Conservation (phyloP, 2,888 invertebrate genomes). For the Therioaphis trifolii region DNA sequence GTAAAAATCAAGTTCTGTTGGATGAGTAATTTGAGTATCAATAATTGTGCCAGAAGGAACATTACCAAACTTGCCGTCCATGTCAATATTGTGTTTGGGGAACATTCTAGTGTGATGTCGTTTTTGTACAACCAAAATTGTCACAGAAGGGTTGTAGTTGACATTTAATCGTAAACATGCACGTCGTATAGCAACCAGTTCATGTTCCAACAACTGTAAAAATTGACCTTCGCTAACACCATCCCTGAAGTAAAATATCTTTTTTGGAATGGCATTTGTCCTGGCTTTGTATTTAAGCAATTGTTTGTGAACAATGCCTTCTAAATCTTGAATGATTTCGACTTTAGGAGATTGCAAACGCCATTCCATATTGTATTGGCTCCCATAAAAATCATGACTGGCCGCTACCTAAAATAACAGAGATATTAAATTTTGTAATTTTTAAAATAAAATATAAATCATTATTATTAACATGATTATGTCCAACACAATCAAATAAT, state of each 20-base stretch:
- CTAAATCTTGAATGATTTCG: slow-evolving; percentile 82
- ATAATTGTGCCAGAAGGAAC: slow-evolving; percentile 90
- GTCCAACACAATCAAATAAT: too few species aligned
- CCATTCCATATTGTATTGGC: slow-evolving; percentile 80
- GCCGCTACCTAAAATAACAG: slow-evolving; percentile 75
- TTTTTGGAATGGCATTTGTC: slow-evolving; percentile 72
- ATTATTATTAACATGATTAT: too few species aligned
- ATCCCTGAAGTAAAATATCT: slow-evolving; percentile 81
- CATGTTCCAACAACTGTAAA: slow-evolving; percentile 75
- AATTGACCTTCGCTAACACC: slow-evolving; percentile 91
- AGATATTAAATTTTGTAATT: too few species aligned
- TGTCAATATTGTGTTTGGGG: slow-evolving; percentile 69
- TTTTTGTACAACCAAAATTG: slow-evolving; percentile 95
- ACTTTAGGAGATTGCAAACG: slow-evolving; percentile 79
- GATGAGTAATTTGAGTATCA: slow-evolving; percentile 86
- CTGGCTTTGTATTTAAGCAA: slow-evolving; percentile 73
- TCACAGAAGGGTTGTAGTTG: slow-evolving; percentile 79
- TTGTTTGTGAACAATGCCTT: slow-evolving; percentile 77
- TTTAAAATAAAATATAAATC: too few species aligned
- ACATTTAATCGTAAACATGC: slow-evolving; percentile 75
- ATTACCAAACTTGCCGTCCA: slow-evolving; percentile 72
- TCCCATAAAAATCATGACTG: slow-evolving; percentile 77
- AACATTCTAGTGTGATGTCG: slow-evolving; percentile 88
- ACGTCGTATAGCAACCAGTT: slow-evolving; percentile 76
- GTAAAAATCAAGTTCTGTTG: slow-evolving; percentile 88